Evolutionary conservation across 1,140 invertebrate genomes (phyloP), one percentile per base, ranked within the genome.

Genomic region (Whitmania pigra): DNA sequence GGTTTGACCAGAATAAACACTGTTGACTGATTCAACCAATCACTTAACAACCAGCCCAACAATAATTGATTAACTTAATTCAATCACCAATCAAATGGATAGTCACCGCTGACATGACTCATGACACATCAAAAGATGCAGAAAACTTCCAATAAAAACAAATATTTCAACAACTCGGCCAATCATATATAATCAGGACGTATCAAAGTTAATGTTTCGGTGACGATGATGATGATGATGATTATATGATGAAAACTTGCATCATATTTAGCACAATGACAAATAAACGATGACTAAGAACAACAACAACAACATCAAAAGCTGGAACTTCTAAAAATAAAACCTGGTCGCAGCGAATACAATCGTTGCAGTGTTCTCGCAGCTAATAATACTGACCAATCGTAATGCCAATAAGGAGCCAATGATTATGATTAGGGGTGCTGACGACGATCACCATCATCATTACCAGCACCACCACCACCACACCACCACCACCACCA

Each of bases 181-280:
- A 36, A 36, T 36, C 6, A 36, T 36, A 36, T 36, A 36, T 6
- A 36, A 36, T 6, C 31, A 36, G 31, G 6, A 57, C 54, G 9
- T 2, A 57, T 9, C 20, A 57, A n/a, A 25, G 25, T 57, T 20
- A 2, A n/a, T 20, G 25, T 57, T n/a, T n/a, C n/a, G 54, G 9
- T 57, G 54, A 57, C 9, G 54, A 57, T n/a, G 54, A 57, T 25
- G 54, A 57, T 57, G 54, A 57, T 57, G 54, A 17, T 6, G 57
- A 63, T 63, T 0, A 63, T 1, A 57, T 57, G n/a, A n/a, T 20
- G 54, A 57, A 2, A 9, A 57, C 54, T n/a, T 57, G 54, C 20
- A 57, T n/a, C 2, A 57, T n/a, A n/a, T 4, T 5, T 57, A 57
- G 54, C 20, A 57, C 20, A 57, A 18, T 1, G 11, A 63, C 9